A percentile compares a stretch with the other conserved stretches of the same genome.
Conservation (phyloP, 2,113 vertebrate genomes). For the Ciconia maguari region DNA sequence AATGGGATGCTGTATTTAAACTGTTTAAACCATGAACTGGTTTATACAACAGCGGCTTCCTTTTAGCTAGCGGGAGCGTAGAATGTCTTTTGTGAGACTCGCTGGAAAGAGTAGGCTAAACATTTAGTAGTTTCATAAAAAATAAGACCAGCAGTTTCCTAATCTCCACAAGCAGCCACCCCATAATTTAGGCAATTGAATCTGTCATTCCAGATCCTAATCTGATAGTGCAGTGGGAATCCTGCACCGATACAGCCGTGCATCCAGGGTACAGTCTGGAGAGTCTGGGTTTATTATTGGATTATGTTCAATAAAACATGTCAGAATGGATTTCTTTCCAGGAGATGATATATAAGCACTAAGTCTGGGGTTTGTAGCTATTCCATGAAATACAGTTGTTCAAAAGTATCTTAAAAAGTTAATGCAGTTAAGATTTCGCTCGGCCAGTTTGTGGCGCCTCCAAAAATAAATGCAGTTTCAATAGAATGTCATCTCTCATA, state of each 20-base stretch:
- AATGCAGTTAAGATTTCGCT: conserved; percentile 54
- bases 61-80: background rate
- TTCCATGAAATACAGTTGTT: conserved; percentile 43
- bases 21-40: background rate
- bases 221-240: background rate
- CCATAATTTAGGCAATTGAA: conserved; percentile 6
- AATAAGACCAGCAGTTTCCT: background rate
- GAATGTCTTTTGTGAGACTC: background rate
- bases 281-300: conserved; percentile 33
- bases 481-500: conserved; percentile 62
- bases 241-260: background rate
- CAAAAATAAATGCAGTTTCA: conserved; percentile 66
- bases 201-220: conserved; percentile 20
- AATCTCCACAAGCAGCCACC: background rate
- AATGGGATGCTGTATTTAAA: background rate
- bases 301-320: conserved; percentile 52
- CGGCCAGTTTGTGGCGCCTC: conserved; percentile 54
- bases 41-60: background rate
- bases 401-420: conserved; percentile 60
- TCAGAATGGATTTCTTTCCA: conserved; percentile 53
- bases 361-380: conserved; percentile 24
- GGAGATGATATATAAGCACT: background rate
- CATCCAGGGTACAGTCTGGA: background rate
- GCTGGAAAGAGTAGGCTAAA: background rate
- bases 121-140: background rate